Conservation (phyloP, 2,797 vertebrate species). For the Spondyliosoma cantharus region DNA sequence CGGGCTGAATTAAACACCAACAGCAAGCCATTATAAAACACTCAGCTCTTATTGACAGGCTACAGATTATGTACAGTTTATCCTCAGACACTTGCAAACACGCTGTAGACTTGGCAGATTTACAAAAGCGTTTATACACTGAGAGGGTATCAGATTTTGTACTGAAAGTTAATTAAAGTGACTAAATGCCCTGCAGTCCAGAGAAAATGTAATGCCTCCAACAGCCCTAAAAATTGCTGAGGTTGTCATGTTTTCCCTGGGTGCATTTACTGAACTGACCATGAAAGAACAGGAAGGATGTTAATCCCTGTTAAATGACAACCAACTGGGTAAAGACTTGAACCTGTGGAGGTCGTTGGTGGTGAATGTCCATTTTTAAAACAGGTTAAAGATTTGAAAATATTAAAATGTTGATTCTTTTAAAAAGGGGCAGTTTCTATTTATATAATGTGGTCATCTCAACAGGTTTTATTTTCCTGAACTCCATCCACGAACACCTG, state of each 20-base stretch:
- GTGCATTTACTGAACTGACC: not conserved
- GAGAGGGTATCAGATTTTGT: slow-evolving; percentile 4
- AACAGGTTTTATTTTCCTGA: not conserved
- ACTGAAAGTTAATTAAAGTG: slow-evolving; percentile 15
- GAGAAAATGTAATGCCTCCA: not conserved
- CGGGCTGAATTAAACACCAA: slow-evolving; percentile 22
- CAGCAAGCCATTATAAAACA: slow-evolving; percentile 32
- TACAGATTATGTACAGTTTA: slow-evolving; percentile 10
- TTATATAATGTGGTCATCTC: not conserved
- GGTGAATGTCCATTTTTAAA: not conserved
- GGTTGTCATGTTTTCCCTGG: not conserved
- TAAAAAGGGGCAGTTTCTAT: not conserved
- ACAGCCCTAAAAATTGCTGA: not conserved
- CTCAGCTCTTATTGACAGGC: slow-evolving; percentile 25
- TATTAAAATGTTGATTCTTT: not conserved
- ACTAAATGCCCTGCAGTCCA: slow-evolving; percentile 13
- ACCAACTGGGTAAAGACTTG: not conserved
- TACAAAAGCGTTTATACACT: slow-evolving; percentile 25
- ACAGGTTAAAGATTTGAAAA: not conserved
- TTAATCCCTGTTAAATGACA: not conserved
- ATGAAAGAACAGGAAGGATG: not conserved
- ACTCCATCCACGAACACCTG: not conserved
- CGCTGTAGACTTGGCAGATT: not conserved
- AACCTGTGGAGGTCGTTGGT: not conserved
- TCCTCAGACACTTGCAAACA: not conserved